phyloP scores from a whole-genome alignment of 2,888 invertebrate genomes.

The Polymixis lichenea region DNA sequence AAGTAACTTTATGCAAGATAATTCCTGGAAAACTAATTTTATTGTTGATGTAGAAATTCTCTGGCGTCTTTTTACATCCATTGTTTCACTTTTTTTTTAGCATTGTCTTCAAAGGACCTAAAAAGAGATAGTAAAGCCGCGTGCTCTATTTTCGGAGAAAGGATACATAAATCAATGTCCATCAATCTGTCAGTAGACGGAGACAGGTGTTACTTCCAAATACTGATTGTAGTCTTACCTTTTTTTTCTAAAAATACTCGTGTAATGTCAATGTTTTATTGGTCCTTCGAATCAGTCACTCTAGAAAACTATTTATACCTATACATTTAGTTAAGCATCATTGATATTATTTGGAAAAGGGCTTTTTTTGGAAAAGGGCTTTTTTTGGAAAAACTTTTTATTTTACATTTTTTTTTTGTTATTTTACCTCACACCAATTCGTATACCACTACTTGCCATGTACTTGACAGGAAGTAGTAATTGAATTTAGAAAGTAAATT shows the following conservation, averaged over 20 bases:
- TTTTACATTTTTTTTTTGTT: too few relatives aligned
- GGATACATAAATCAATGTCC: constrained; percentile 51
- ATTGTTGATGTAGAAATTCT: too few relatives aligned
- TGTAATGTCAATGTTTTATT: not conserved
- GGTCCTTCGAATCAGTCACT: not conserved
- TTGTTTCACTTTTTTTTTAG: not conserved
- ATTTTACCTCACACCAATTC: too few relatives aligned
- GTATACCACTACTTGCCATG: too few relatives aligned
- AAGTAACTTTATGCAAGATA: not conserved
- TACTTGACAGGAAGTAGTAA: too few relatives aligned
- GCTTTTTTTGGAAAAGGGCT: too few relatives aligned
- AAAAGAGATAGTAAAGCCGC: not conserved
- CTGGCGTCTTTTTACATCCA: not conserved
- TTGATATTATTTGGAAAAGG: not conserved
- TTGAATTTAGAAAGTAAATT: too few relatives aligned
- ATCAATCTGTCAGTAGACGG: constrained; percentile 31
- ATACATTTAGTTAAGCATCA: not conserved
- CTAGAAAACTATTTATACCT: not conserved
- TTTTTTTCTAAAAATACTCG: constrained; percentile 5
- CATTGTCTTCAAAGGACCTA: not conserved
- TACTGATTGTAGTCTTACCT: constrained; percentile 13
- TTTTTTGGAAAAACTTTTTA: too few relatives aligned
- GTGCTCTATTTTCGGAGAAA: constrained; percentile 3
- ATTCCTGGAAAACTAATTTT: too few relatives aligned
- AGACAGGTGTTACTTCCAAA: constrained; percentile 33